Evolutionary conservation across 2,888 invertebrate genomes (phyloP).

Genomic region (Limnephilus lunatus): DNA sequence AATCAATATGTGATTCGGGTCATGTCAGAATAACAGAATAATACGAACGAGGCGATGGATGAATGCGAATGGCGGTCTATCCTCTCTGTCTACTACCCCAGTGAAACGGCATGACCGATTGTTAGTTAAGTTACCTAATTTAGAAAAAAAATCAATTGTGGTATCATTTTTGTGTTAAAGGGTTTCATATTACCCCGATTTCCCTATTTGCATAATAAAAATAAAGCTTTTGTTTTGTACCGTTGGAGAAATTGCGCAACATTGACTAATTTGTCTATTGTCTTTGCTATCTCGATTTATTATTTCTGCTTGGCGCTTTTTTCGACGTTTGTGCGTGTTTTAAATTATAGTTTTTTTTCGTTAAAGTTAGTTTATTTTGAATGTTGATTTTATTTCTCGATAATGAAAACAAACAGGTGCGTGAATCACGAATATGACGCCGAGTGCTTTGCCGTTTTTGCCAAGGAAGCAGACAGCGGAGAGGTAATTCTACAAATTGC

Average conservation of each 20-base stretch:
- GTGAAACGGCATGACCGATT: no score
- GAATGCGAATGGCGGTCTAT: no score
- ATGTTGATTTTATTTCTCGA: neutral
- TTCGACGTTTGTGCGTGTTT: neutral
- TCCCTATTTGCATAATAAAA: neutral
- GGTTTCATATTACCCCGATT: neutral
- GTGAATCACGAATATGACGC: neutral
- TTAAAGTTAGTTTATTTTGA: neutral
- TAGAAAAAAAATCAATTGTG: no score
- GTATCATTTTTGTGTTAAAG: no score
- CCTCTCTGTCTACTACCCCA: no score
- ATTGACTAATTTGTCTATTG: neutral
- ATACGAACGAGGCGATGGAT: no score
- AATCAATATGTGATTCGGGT: no score
- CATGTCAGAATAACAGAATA: no score
- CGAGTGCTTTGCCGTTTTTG: constrained; percentile 12
- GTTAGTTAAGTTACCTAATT: no score
- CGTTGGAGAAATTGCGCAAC: no score
- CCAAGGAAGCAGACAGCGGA: neutral
- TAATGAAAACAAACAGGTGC: neutral
- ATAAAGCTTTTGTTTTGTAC: neutral
- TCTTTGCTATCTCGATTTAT: neutral
- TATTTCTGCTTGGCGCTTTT: neutral
- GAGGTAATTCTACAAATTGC: constrained; percentile 8
- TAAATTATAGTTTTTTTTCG: neutral